These are phyloP conservation scores for Cylas formicarius DNA, from an alignment of 1,140 invertebrate genomes.

Conservation along the genomic window DNA sequence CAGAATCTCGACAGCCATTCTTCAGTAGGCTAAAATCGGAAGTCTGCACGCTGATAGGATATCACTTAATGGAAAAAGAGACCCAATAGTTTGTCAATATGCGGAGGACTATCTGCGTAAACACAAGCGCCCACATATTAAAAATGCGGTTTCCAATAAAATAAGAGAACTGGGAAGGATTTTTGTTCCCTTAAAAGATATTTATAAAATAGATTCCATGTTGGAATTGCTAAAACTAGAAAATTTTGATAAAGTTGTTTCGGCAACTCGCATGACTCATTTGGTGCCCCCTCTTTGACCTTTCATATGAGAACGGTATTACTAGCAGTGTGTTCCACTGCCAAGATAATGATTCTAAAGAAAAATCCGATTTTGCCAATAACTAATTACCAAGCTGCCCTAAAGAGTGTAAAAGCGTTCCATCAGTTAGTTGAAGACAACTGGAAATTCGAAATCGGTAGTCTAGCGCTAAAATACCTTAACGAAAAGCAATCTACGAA, in stretches of 20 bases:
- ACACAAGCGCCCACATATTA: conserved; percentile 22
- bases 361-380: conserved; percentile 17
- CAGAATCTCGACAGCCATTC: conserved; percentile 13
- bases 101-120: conserved; percentile 18
- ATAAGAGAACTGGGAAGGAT: conserved; percentile 20
- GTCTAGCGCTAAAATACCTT: conserved; percentile 21
- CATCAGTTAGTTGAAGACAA: conserved; percentile 10
- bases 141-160: conserved; percentile 19
- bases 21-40: conserved; percentile 18
- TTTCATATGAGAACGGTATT: conserved; percentile 17
- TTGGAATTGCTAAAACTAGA: conserved; percentile 16
- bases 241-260: conserved; percentile 20
- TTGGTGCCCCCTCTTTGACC: conserved; percentile 20
- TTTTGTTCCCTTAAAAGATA: conserved; percentile 9
- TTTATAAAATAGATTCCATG: not conserved
- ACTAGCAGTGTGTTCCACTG: no score
- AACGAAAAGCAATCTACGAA: conserved; percentile 15
- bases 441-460: conserved; percentile 22
- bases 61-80: conserved; percentile 18
- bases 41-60: conserved; percentile 17
- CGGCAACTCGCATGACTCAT: conserved; percentile 15
- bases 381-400: conserved; percentile 12
- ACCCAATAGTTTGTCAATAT: conserved; percentile 18
- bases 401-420: conserved; percentile 20
- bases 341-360: no score